Percentiles rank a stretch among this genome's conserved stretches.
phyloP scores from a whole-genome alignment of 2,113 vertebrate species.

The Porphyrio hochstetteri region DNA sequence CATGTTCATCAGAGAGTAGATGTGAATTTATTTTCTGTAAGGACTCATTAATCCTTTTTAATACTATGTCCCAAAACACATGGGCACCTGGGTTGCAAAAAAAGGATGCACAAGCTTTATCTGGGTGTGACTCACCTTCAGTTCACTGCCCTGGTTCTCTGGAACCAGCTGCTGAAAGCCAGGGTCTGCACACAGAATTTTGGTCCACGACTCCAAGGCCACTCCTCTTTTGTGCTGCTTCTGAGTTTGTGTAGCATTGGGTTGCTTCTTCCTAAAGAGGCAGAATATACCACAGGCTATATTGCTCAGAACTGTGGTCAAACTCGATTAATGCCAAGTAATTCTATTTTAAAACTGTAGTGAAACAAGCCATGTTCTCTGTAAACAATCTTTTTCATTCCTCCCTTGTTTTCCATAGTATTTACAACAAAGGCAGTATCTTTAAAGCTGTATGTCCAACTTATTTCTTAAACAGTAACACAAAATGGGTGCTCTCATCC shows the following conservation, averaged over 20 bases:
- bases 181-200: background rate
- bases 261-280: background rate
- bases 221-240: background rate
- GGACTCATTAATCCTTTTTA: slow-evolving; percentile 52
- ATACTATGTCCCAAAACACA: background rate
- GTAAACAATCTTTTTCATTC: background rate
- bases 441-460: background rate
- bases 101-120: background rate
- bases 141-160: background rate
- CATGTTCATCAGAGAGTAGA: slow-evolving; percentile 28
- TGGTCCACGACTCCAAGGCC: background rate
- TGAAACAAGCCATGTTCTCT: background rate
- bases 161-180: background rate
- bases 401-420: background rate
- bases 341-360: background rate
- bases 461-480: background rate
- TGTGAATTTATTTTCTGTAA: background rate
- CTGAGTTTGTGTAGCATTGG: no score
- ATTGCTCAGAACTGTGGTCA: background rate
- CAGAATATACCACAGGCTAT: rapidly evolving
- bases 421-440: background rate
- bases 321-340: background rate
- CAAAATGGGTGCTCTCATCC: background rate
- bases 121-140: background rate
- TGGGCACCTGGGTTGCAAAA: background rate